Conservation (phyloP, 2,113 vertebrate genomes). For the Cettia cetti region DNA sequence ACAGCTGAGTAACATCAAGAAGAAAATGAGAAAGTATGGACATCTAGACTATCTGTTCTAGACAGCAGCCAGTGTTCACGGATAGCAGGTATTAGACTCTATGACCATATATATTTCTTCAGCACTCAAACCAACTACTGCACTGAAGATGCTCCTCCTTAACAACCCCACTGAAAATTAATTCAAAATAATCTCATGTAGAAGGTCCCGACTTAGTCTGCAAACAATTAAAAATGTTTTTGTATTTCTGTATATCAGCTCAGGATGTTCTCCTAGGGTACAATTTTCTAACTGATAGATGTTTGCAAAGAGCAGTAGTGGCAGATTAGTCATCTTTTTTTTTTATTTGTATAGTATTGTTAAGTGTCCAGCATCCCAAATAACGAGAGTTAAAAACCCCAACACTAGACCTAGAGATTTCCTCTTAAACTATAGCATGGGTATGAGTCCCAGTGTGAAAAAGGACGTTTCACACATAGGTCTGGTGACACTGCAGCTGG, state of each 20-base stretch:
- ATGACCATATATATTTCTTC: not conserved
- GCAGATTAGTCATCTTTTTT: not conserved
- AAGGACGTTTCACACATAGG: not conserved
- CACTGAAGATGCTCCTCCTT: not conserved
- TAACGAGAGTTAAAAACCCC: not conserved
- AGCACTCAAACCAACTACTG: not conserved
- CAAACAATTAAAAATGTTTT: not conserved
- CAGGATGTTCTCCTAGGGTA: not conserved
- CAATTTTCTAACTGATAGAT: not conserved
- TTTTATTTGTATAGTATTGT: not conserved
- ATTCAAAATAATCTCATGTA: not conserved
- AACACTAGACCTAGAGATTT: not conserved
- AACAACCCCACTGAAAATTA: not conserved
- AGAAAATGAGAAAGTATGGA: not conserved
- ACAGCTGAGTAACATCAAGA: not conserved
- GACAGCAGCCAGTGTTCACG: not conserved
- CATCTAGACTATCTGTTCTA: not conserved
- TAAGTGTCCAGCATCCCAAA: not conserved
- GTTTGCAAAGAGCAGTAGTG: not conserved
- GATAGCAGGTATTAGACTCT: not conserved
- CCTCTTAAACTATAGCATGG: not conserved
- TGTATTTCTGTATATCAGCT: not conserved
- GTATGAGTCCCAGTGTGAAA: not conserved
- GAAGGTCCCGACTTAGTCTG: not conserved
- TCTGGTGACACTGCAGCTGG: fast-evolving